A percentile compares a stretch with the other conserved stretches of the same genome.
Conservation (phyloP, 2,888 invertebrate species). For the Diadegma fenestrale region DNA sequence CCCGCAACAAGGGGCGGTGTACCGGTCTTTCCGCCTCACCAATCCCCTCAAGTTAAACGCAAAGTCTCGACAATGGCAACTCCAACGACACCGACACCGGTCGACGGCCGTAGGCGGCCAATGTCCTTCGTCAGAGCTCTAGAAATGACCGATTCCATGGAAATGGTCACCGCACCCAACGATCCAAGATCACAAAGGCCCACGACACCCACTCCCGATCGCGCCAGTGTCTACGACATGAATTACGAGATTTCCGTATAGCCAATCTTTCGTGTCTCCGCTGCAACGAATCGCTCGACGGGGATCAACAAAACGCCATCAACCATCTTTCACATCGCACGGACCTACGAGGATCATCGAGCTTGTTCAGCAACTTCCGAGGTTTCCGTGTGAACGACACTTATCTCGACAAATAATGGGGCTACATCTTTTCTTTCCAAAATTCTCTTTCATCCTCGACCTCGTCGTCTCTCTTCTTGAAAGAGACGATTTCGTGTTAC, state of each 20-base stretch:
- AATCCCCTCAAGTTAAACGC: constrained; percentile 81
- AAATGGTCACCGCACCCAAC: constrained; percentile 88
- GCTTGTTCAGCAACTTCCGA: constrained; percentile 72
- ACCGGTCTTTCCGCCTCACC: constrained; percentile 88
- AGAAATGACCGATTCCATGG: constrained; percentile 95
- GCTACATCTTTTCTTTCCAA: constrained; percentile 60
- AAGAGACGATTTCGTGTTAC: constrained; percentile 32
- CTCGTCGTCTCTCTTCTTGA: constrained; percentile 42
- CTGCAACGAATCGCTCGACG: constrained; percentile 74
- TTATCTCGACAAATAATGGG: constrained; percentile 23
- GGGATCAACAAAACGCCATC: constrained; percentile 76
- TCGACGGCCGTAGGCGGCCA: constrained; percentile 88
- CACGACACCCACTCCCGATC: constrained; percentile 90
- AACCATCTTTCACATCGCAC: constrained; percentile 72
- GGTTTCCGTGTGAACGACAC: constrained; percentile 75
- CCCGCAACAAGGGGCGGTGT: constrained; percentile 89
- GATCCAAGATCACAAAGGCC: constrained; percentile 81
- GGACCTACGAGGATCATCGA: constrained; percentile 63
- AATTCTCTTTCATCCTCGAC: neutral
- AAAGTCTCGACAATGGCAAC: constrained; percentile 81
- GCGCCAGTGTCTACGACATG: constrained; percentile 96
- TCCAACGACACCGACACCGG: constrained; percentile 84
- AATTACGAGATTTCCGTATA: constrained; percentile 98
- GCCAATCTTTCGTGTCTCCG: constrained; percentile 82
- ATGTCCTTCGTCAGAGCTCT: constrained; percentile 96